Base-by-base conservation (phyloP, 2,888 invertebrate genomes). In the Eudemis profundana region DNA sequence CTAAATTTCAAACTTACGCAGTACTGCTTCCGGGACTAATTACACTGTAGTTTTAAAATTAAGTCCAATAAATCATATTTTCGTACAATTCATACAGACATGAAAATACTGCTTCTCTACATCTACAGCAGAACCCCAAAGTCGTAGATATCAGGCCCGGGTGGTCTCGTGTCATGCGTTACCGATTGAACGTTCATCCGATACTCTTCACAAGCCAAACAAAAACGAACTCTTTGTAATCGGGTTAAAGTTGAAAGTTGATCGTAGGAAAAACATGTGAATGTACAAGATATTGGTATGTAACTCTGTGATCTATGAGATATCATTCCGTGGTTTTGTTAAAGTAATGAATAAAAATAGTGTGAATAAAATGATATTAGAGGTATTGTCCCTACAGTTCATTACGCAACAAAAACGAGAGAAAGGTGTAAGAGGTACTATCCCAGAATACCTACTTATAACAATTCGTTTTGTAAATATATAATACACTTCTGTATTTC, bases 81-180 rank as follows among this genome's bases (percentile, higher is more conserved):
- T 27, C 7, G 7, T 27, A 27, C n/a, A 23, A 4, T 46, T 23
- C 7, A 3, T 1, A 47, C 5, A 29, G 12, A 27, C 4, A 17
- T 17, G 27, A 42, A 15, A 38, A 14, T 17, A 38, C 10, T 50
- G 40, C 5, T 7, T 15, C 33, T 50, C n/a, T 19, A 14, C 14
- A n/a, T 19, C 44, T 17, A 44, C 2, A 14, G n/a, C 5, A 21
- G 63, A 33, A 49, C 63, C 49, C 47, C 42, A 56, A 49, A 21
- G 21, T 19, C 12, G 56, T 38, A 42, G 29, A 42, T 44, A 44
- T 44, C 27, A 33, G 63, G 46, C 14, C 53, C 54, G 62, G 62
- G 63, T 63, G 63, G 63, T 63, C 63, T 42, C 49, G 17, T 40
- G 36, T 56, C 63, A 63, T 40, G 56, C 63, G 63, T 63, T 62